A percentile compares a stretch with the other conserved stretches of the same genome.
Evolutionary conservation across 2,888 invertebrate species (phyloP).

Genomic region (Tolmerus cingulatus): DNA sequence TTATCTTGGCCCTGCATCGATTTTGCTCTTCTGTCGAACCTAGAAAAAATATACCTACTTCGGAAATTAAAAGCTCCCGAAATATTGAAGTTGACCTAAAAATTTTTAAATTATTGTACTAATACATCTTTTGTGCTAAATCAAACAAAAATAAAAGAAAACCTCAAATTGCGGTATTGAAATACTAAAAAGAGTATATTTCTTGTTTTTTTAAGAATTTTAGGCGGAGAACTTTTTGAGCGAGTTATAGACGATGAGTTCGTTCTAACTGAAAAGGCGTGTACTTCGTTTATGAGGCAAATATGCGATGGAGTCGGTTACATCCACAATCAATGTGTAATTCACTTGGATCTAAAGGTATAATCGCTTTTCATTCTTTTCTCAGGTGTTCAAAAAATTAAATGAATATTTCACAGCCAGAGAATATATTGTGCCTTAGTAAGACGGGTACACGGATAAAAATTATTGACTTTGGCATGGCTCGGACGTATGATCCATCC

Average conservation of each 20-base stretch:
- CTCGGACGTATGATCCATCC: slow-evolving; percentile 83
- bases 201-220: slow-evolving; percentile 73
- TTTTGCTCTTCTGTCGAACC: no score
- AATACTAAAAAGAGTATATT: neutral
- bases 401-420: slow-evolving; percentile 72
- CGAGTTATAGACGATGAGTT: slow-evolving; percentile 96
- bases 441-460: slow-evolving; percentile 93
- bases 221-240: slow-evolving; percentile 95
- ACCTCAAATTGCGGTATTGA: no score
- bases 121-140: no score
- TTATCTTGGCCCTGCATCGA: no score
- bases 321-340: slow-evolving; percentile 88
- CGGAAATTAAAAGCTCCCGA: no score
- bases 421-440: slow-evolving; percentile 93
- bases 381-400: slow-evolving; percentile 18
- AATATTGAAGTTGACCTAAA: no score
- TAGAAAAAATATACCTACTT: no score
- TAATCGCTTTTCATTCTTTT: neutral
- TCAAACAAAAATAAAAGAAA: no score
- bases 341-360: slow-evolving; percentile 96
- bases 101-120: no score
- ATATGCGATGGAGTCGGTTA: slow-evolving; percentile 95
- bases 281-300: slow-evolving; percentile 93
- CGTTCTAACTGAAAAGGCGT: slow-evolving; percentile 90
- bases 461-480: slow-evolving; percentile 95